phyloP scores from a whole-genome alignment of 2,888 invertebrate genomes.

The Platycnemis pennipes region DNA sequence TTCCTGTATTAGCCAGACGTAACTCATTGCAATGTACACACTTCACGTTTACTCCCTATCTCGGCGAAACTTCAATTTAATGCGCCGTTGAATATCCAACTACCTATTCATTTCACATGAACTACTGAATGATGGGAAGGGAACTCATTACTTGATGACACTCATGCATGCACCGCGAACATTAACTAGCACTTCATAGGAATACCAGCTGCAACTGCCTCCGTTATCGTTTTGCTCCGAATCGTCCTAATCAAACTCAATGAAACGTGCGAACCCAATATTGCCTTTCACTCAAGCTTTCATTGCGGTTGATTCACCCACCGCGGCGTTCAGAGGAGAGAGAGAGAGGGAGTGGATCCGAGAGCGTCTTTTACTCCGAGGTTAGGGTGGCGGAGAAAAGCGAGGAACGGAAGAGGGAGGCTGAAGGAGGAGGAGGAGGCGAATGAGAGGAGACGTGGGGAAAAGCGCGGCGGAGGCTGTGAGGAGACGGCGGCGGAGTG shows the following conservation, averaged over 20 bases:
- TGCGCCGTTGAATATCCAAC: background rate
- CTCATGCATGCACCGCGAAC: background rate
- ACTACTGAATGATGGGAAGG: background rate
- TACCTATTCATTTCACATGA: background rate
- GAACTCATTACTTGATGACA: background rate
- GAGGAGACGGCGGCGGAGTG: background rate
- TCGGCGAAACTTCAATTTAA: background rate
- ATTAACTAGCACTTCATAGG: background rate
- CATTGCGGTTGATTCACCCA: background rate
- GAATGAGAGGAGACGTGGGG: background rate
- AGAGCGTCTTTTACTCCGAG: background rate
- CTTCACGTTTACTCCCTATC: too few species aligned
- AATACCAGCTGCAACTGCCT: background rate
- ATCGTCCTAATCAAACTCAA: constrained; percentile 21
- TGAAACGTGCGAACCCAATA: constrained; percentile 10
- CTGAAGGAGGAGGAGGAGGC: background rate
- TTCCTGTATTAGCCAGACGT: too few species aligned
- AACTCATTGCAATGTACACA: too few species aligned
- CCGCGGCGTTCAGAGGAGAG: background rate
- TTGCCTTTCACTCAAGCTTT: constrained; percentile 6
- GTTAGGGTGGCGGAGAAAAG: background rate
- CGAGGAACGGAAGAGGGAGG: background rate
- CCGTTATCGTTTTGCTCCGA: background rate
- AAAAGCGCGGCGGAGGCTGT: background rate
- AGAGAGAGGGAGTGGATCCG: background rate